Base-by-base conservation (phyloP, 1,140 invertebrate genomes). In the Prorops nasuta region DNA sequence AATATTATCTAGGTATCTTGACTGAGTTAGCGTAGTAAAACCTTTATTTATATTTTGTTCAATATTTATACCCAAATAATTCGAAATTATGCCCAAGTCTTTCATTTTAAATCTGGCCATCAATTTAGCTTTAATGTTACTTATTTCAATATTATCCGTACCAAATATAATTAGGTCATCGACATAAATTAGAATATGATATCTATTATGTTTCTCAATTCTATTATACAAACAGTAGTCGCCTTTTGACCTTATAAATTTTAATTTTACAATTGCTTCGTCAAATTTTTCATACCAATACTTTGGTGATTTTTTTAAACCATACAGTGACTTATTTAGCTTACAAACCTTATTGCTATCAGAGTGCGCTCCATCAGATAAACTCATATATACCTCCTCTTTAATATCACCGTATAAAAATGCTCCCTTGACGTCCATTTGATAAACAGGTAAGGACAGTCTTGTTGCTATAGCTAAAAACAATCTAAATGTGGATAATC, bases 351-450 rank as follows among this genome's bases (percentile, higher is more conserved):
- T 3, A 2, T 35, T n/a, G 0, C 4, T n/a, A 24, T 14, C 6
- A 6, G 24, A 15, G 15, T 18, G 12, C 1, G 28, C 17, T 10
- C 15, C 16, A 9, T 45, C 3, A 2, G 19, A 35, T 18, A 20
- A 12, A 3, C n/a, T n/a, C n/a, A n/a, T n/a, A n/a, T n/a, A n/a
- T n/a, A n/a, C n/a, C n/a, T n/a, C n/a, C n/a, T n/a, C 18, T 14
- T 41, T 10, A 1, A 53, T 15, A 56, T 38, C 7, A 14, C 51
- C 32, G 53, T 65, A 16, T 4, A 51, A 12, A 24, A 51, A 74
- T 0, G 72, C 73, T 17, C 61, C 66, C 41, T 54, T 58, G 3
- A 73, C 56, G 43, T 72, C 71, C 8, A 71, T 48, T 21, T 70
- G 59, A 0, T 17, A 9, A 3, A 71, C 19, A 7, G 41, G n/a